Base-by-base conservation (phyloP, 2,113 vertebrate species). In the Orcinus orca region DNA sequence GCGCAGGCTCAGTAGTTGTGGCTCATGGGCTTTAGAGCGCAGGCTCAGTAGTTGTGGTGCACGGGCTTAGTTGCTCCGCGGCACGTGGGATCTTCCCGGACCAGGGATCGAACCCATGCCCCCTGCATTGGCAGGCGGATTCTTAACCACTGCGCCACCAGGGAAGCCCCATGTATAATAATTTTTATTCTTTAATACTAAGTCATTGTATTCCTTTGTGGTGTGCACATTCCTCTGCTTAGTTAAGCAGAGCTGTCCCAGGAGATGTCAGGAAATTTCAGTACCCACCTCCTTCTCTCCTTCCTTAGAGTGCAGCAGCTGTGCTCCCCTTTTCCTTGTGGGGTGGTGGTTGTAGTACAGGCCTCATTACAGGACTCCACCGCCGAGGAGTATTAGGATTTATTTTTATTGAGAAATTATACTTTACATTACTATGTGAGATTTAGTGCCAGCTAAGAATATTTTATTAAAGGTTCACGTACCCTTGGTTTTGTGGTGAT, bases 391-490 rank as follows among this genome's bases (percentile, higher is more conserved):
- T 7, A n/a, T 79, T 21, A 79, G 38, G 65, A 31, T 79, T 91
- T 95, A 81, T 88, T 95, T 76, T 77, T 94, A 81, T 76, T 97
- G 23, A 53, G 71, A 68, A 87, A 70, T 55, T 77, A n/a, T 58
- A 76, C 21, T 80, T 13, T 41, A 21, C 2, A 4, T 90, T 88
- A 68, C 47, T 90, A 21, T 67, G 29, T 41, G 84, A 94, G 77
- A 80, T 47, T 84, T 79, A 81, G 31, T 4, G 17, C 6, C 63
- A 2, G 86, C 88, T 62, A 44, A 67, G 91, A 85, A 33, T 53
- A 41, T 53, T 82, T 81, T 73, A 17, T 73, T 63, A 83, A 84
- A 58, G 36, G 14, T 65, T 88, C n/a, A n/a, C 26, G 36, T 60
- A 17, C 29, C 23, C 25, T 88, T 92, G 63, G 25, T 88, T 95